Evolutionary conservation across 2,797 vertebrate species (phyloP), one percentile per base, ranked within the genome.

Genomic region (Trachurus trachurus): DNA sequence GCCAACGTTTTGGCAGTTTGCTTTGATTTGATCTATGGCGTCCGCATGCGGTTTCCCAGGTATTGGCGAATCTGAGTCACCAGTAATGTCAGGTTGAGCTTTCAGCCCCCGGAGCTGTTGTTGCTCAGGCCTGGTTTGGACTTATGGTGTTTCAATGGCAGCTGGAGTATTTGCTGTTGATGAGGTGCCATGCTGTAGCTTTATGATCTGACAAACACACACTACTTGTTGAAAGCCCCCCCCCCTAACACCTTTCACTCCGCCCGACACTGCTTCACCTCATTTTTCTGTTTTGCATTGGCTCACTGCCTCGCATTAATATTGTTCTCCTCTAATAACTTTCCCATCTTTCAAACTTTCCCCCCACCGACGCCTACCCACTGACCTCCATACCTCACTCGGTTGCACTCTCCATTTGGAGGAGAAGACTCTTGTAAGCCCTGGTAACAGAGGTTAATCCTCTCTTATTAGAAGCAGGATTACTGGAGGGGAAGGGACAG

Each of bases 391-490:
- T 86, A 81, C 80, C 84, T 88, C 86, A 84, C 64, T 87, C 76
- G 73, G 80, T 76, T 85, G 87, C 78, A 40, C 88, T 90, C 90
- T 92, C 83, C 83, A 87, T 91, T 92, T 90, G 83, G 87, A 89
- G 84, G 85, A 89, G 86, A 88, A 81, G 78, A 81, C 83, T 90
- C 87, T 78, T 92, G 88, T 94, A 94, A 94, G 88, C 93, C 87
- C 82, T 89, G 83, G 91, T 93, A 94, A 92, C 89, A 86, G 91
- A 92, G 91, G 93, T 93, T 94, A 94, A 94, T 93, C 94, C 92
- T 87, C 84, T 93, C 83, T 94, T 94, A 95, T 95, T 95, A 91
- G 92, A 95, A 90, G 78, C 76, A 26, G 91, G 93, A 94, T 93
- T 92, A 95, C 83, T 78, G 83, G 58, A 87, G 86, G 85, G 87